Percentiles rank a stretch among this genome's conserved stretches.
phyloP scores from a whole-genome alignment of 1,140 invertebrate species.

The Uloborus diversus region DNA sequence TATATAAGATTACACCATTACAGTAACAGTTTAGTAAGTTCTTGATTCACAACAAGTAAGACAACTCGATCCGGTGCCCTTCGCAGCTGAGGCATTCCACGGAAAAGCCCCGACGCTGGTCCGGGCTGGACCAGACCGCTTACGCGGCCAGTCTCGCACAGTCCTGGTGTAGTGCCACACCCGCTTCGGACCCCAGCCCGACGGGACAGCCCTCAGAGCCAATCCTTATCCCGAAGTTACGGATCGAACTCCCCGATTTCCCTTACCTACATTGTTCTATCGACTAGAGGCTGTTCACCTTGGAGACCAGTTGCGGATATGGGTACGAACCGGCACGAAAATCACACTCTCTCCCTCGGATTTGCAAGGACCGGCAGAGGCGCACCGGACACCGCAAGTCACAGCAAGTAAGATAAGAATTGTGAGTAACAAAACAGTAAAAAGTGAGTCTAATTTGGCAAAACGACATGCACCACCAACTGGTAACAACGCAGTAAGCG shows the following conservation, averaged over 20 bases:
- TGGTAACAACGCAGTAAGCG: too few relatives aligned
- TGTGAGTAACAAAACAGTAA: too few relatives aligned
- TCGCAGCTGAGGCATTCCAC: conserved; percentile 19
- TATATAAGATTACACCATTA: too few relatives aligned
- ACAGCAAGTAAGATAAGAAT: too few relatives aligned
- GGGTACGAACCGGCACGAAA: conserved; percentile 59
- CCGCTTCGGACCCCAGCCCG: conserved; percentile 67
- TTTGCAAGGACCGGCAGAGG: conserved; percentile 22
- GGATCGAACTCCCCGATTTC: conserved; percentile 68
- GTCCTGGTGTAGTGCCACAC: conserved; percentile 58
- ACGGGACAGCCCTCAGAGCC: conserved; percentile 78
- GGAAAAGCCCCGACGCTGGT: conserved; percentile 14
- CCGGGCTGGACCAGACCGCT: not conserved
- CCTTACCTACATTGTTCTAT: conserved; percentile 70
- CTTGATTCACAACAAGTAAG: too few relatives aligned
- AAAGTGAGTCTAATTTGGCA: too few relatives aligned
- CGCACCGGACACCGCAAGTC: conserved; percentile 65
- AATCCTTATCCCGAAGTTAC: conserved; percentile 70
- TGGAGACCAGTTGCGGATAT: conserved; percentile 68
- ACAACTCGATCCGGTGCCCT: not conserved
- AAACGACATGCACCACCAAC: too few relatives aligned
- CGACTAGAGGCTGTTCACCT: conserved; percentile 69
- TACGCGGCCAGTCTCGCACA: not conserved
- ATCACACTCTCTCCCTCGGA: conserved; percentile 66
- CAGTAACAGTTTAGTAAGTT: too few relatives aligned